These are phyloP conservation scores for Dione juno DNA, from an alignment of 2,888 invertebrate genomes.

Conservation along the genomic window DNA sequence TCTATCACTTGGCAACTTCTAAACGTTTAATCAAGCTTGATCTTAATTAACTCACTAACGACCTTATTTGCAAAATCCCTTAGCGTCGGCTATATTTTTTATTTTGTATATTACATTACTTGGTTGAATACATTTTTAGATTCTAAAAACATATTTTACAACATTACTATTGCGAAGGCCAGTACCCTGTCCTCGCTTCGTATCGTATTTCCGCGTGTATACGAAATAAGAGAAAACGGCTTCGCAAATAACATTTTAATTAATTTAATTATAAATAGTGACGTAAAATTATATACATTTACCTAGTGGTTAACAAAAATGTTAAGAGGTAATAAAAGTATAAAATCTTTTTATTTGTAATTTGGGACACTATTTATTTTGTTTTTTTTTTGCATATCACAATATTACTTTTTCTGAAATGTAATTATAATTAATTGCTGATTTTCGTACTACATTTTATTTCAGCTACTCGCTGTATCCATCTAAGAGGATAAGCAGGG, in stretches of 20 bases:
- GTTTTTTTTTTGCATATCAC: neutral
- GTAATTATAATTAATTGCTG: neutral
- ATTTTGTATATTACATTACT: conserved; percentile 18
- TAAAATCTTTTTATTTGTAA: too few relatives aligned
- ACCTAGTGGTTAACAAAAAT: neutral
- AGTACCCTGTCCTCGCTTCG: conserved; percentile 6
- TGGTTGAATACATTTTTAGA: neutral
- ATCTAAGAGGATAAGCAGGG: too few relatives aligned
- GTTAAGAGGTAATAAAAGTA: neutral
- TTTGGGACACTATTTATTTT: neutral
- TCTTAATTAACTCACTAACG: conserved; percentile 75
- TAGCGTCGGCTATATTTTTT: conserved; percentile 46
- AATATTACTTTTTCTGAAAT: neutral
- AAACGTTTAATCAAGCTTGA: conserved; percentile 72
- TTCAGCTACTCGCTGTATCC: too few relatives aligned
- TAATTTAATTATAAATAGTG: conserved; percentile 11
- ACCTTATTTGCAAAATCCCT: conserved; percentile 61
- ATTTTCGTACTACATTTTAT: too few relatives aligned
- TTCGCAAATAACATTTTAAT: conserved; percentile 19
- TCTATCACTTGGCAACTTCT: conserved; percentile 65
- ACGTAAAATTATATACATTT: too few relatives aligned
- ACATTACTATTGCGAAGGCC: neutral
- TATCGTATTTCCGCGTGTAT: neutral
- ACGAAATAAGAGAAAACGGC: conserved; percentile 15
- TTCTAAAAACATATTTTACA: neutral